These are phyloP conservation scores for Selenia dentaria DNA, from an alignment of 2,888 invertebrate genomes.

Conservation along the genomic window DNA sequence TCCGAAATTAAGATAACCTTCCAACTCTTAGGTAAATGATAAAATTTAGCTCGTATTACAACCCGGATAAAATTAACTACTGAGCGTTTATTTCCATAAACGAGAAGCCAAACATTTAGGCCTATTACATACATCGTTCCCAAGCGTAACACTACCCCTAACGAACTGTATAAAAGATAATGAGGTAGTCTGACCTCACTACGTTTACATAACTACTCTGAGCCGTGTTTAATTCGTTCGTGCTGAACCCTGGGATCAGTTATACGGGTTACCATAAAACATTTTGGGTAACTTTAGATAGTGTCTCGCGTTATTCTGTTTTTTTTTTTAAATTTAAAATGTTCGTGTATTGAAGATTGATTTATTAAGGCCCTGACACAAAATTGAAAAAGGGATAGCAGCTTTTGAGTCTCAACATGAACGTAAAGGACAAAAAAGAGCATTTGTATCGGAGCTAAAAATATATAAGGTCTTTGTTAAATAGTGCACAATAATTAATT, in stretches of 20 bases:
- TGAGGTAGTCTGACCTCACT: slow-evolving; percentile 22
- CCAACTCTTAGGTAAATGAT: neutral
- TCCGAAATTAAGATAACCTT: too few relatives aligned
- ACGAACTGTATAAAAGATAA: slow-evolving; percentile 28
- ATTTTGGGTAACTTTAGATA: slow-evolving; percentile 1
- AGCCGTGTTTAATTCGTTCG: slow-evolving; percentile 14
- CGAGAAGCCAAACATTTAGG: slow-evolving; percentile 18
- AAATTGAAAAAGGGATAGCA: too few relatives aligned
- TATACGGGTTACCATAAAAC: slow-evolving; percentile 7
- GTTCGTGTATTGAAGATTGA: too few relatives aligned
- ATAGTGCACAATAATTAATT: too few relatives aligned
- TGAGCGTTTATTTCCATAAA: slow-evolving; percentile 10
- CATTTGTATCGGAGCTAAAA: too few relatives aligned
- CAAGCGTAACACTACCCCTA: slow-evolving; percentile 19
- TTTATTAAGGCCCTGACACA: too few relatives aligned
- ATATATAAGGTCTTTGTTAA: too few relatives aligned
- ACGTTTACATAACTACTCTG: slow-evolving; percentile 12
- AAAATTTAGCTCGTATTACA: neutral
- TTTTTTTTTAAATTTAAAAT: too few relatives aligned
- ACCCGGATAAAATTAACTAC: slow-evolving; percentile 6
- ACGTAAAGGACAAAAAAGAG: too few relatives aligned
- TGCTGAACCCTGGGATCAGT: slow-evolving; percentile 7
- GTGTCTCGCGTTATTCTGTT: too few relatives aligned
- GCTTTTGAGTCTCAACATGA: too few relatives aligned
- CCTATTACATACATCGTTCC: slow-evolving; percentile 22